Evolutionary conservation across 2,113 vertebrate species (phyloP).

Genomic region (Edolisoma coerulescens): DNA sequence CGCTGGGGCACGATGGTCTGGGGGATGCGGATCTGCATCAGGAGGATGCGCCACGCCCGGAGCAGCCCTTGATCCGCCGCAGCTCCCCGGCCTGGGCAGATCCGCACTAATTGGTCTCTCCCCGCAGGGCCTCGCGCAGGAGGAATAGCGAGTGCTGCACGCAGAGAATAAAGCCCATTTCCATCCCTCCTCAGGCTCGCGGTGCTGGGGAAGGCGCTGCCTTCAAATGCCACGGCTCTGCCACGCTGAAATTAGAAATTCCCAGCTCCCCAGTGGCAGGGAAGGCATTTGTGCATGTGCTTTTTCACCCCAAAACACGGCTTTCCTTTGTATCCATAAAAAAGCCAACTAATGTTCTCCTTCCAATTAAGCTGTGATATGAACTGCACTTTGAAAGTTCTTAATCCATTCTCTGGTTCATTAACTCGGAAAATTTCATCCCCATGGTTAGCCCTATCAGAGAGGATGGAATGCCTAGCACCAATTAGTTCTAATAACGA

Average conservation of each 20-base stretch:
- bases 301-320: background rate
- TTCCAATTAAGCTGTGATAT: slow-evolving; percentile 35
- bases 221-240: background rate
- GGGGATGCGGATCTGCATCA: background rate
- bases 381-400: slow-evolving; percentile 18
- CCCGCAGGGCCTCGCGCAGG: background rate
- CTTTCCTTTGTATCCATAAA: background rate
- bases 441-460: slow-evolving; percentile 35
- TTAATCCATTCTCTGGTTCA: slow-evolving; percentile 49
- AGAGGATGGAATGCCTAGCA: slow-evolving; percentile 50
- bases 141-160: background rate
- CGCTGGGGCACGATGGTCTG: accelerated
- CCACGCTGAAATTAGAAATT: background rate
- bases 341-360: background rate
- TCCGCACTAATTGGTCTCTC: background rate
- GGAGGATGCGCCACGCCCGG: background rate
- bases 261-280: background rate
- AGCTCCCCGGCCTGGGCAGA: background rate
- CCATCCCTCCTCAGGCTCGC: background rate
- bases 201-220: background rate
- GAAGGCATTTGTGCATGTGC: background rate
- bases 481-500: slow-evolving; percentile 64
- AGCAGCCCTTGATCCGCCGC: background rate
- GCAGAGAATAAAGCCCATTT: background rate
- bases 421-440: slow-evolving; percentile 41